Conservation (phyloP, 2,113 vertebrate species). For the Erythrolamprus reginae region DNA sequence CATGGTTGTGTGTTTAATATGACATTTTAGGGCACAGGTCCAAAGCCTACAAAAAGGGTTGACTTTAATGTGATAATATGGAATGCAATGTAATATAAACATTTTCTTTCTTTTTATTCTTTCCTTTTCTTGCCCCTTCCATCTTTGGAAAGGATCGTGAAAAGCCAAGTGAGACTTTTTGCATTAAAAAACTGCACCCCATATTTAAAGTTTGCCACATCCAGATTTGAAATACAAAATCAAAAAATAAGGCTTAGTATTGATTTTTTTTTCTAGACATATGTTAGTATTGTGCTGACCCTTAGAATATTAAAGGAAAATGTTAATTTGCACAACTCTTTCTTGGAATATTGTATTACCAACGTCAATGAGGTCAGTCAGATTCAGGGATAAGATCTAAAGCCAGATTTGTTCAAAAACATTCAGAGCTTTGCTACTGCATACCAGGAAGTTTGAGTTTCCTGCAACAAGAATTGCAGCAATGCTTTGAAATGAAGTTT, state of each 20-base stretch:
- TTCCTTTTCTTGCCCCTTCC: background rate
- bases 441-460: constrained; percentile 84
- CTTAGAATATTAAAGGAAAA: background rate
- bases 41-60: background rate
- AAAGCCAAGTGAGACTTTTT: background rate
- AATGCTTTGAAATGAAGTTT: constrained; percentile 87
- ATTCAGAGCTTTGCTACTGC: constrained; percentile 41
- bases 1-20: background rate
- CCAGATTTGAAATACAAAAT: background rate
- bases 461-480: constrained; percentile 84
- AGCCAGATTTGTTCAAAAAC: constrained; percentile 37
- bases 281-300: background rate
- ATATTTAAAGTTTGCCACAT: background rate
- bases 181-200: background rate
- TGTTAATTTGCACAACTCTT: background rate
- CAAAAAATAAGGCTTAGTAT: background rate
- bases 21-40: background rate
- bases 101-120: background rate
- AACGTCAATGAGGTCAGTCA: constrained; percentile 24
- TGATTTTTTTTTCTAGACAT: constrained; percentile 19
- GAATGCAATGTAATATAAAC: background rate
- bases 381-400: constrained; percentile 26
- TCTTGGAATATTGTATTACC: background rate
- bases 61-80: background rate
- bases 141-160: background rate